These are phyloP conservation scores for Nibea albiflora DNA, from an alignment of 2,113 vertebrate genomes.

Conservation along the genomic window DNA sequence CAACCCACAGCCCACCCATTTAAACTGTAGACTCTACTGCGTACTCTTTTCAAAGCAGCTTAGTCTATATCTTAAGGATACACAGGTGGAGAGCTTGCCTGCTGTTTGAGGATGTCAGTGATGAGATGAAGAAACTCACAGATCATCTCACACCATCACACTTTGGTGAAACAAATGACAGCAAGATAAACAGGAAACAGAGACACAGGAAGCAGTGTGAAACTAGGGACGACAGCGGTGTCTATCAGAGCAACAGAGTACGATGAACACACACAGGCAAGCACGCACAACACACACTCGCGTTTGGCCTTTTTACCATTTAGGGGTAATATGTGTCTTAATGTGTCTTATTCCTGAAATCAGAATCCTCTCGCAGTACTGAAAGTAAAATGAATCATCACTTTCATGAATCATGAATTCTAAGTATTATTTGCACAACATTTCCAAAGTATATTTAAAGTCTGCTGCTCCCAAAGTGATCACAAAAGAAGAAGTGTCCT, in stretches of 20 bases:
- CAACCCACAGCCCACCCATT: neutral
- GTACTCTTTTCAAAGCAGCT: neutral
- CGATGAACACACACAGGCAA: slow-evolving; percentile 49
- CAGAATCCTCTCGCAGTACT: neutral
- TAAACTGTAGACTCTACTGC: neutral
- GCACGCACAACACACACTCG: neutral
- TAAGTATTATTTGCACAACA: neutral
- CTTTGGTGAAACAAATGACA: slow-evolving; percentile 82
- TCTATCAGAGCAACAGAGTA: slow-evolving; percentile 73
- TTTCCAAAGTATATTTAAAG: neutral
- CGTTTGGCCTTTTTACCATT: slow-evolving; percentile 20
- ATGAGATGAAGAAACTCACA: slow-evolving; percentile 72
- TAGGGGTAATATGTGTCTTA: neutral
- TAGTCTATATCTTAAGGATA: neutral
- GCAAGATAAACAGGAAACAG: slow-evolving; percentile 88
- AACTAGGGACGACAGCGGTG: slow-evolving; percentile 79
- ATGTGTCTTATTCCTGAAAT: neutral
- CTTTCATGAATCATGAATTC: neutral
- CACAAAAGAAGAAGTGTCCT: slow-evolving; percentile 42
- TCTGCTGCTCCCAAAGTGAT: slow-evolving; percentile 32
- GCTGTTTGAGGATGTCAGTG: slow-evolving; percentile 35
- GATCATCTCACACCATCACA: slow-evolving; percentile 80
- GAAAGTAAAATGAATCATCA: neutral
- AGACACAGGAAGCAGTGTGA: slow-evolving; percentile 85
- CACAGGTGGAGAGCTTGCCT: slow-evolving; percentile 34